These are phyloP conservation scores for Eumaeus atala DNA, from an alignment of 1,140 invertebrate genomes.

Conservation along the genomic window DNA sequence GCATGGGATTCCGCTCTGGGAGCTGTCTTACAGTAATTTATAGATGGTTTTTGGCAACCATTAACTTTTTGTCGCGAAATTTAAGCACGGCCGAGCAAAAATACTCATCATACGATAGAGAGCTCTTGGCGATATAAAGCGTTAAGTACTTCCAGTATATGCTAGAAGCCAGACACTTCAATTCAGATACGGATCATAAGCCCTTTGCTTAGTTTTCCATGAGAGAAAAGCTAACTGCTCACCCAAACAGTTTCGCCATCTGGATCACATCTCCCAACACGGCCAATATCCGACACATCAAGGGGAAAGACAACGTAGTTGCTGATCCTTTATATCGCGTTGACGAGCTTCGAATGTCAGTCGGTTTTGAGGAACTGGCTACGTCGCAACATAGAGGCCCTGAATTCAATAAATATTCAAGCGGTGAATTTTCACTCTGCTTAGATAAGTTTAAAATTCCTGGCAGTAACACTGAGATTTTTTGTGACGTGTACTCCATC, in stretches of 20 bases:
- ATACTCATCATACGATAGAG: no score
- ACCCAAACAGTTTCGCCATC: conserved; percentile 17
- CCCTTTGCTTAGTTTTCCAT: no score
- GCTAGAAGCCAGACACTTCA: no score
- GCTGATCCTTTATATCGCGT: conserved; percentile 21
- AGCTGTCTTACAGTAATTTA: no score
- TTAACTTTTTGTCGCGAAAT: no score
- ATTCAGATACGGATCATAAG: no score
- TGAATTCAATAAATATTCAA: conserved; percentile 13
- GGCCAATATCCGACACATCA: conserved; percentile 12
- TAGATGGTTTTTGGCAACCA: no score
- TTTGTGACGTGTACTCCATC: conserved; percentile 9
- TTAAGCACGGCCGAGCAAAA: no score
- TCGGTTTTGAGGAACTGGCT: conserved; percentile 12
- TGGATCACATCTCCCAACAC: conserved; percentile 15
- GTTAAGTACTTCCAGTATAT: no score
- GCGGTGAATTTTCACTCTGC: conserved; percentile 7
- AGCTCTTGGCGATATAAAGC: no score
- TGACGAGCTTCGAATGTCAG: conserved; percentile 12
- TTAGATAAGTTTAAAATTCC: conserved; percentile 13
- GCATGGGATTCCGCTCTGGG: no score
- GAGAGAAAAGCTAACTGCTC: neutral
- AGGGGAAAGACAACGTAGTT: conserved; percentile 18
- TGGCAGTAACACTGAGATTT: conserved; percentile 2
- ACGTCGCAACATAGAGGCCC: conserved; percentile 4